Evolutionary conservation across 2,888 invertebrate genomes (phyloP), one percentile per base, ranked within the genome.

Genomic region (Perdita meconis): DNA sequence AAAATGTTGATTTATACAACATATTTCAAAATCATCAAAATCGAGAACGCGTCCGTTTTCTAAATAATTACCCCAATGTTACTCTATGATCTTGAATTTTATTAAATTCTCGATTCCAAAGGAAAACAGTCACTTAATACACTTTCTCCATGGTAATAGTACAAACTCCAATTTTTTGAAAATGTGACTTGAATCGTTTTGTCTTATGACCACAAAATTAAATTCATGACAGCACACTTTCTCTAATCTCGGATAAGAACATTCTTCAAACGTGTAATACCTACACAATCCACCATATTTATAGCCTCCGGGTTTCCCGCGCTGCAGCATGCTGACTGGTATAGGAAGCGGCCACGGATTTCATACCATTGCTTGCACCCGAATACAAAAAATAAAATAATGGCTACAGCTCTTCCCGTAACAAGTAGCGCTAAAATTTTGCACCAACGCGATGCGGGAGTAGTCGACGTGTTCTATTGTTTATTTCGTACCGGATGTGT

Each of bases 401-500:
- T 71, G 64, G 42, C 55, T 44, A 22, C 51, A 42, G 57, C 34
- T 57, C 56, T 56, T 65, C 68, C 38, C 44, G 73, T 30, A 56
- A 74, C 60, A 69, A 53, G 72, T 50, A 69, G 63, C 56, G 70
- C 70, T 79, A 76, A 82, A 83, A 87, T 73, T 78, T 80, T 30
- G 36, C 40, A 55, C 74, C 61, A 53, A n/a, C 10, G 60, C 30
- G 51, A 69, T 55, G 75, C 64, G 26, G 50, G 60, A 60, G 44
- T 64, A 56, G 64, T 22, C 42, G 44, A 38, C 36, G 34, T 70
- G 72, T 56, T 59, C 78, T 80, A 83, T 88, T 87, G 88, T 89
- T 87, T 88, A 87, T 86, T 78, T 77, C 81, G 83, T 83, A 84
- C 86, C 80, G 79, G 86, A 84, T 84, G 84, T 85, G 82, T 76